A percentile compares a stretch with the other conserved stretches of the same genome.
phyloP scores from a whole-genome alignment of 2,113 vertebrate species.

The Aegypius monachus region DNA sequence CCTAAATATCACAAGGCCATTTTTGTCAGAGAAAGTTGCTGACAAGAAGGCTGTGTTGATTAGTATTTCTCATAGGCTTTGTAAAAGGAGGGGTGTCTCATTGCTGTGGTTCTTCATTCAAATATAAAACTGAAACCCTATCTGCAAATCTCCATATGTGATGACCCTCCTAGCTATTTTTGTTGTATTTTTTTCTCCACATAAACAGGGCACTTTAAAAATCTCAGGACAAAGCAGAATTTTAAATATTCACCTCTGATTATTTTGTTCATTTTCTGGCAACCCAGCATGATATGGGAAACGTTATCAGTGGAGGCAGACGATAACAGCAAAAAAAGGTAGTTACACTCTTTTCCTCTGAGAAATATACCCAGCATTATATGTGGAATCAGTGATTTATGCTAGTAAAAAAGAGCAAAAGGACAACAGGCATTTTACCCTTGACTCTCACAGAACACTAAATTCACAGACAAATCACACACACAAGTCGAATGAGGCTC shows the following conservation, averaged over 20 bases:
- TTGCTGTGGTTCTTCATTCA: not conserved
- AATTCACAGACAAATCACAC: not conserved
- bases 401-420: not conserved
- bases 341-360: not conserved
- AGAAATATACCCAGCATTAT: not conserved
- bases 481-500: not conserved
- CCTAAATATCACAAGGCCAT: not conserved
- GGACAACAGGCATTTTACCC: not conserved
- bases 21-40: not conserved
- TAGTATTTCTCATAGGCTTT: not conserved
- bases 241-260: not conserved
- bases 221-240: not conserved
- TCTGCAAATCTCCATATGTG: not conserved
- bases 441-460: not conserved
- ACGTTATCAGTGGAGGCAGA: not conserved
- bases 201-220: not conserved
- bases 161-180: not conserved
- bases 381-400: not conserved
- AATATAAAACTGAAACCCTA: not conserved
- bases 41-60: not conserved
- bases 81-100: not conserved
- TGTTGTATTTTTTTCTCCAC: not conserved
- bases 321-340: not conserved
- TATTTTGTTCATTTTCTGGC: not conserved
- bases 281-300: not conserved